Conservation (phyloP, 2,888 invertebrate species). For the Geotrupes spiniger region DNA sequence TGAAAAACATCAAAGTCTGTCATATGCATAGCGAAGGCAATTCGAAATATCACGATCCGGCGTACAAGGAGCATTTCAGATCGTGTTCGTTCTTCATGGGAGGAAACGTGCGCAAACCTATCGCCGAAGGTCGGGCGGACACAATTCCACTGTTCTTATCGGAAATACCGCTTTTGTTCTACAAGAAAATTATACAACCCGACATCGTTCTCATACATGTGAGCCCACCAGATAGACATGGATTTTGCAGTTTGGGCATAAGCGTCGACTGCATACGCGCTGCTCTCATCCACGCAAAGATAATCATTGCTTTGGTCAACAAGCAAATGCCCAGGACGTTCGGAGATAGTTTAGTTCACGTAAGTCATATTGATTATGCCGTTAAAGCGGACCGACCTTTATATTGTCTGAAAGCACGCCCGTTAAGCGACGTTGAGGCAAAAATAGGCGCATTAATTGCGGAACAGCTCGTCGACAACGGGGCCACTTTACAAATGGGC, state of each 20-base stretch:
- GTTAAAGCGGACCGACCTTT: conserved; percentile 51
- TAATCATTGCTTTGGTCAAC: conserved; percentile 58
- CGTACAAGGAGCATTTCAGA: conserved; percentile 57
- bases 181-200: conserved; percentile 54
- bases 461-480: conserved; percentile 59
- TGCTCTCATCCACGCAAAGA: conserved; percentile 57
- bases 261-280: conserved; percentile 61
- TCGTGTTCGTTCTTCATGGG: conserved; percentile 61
- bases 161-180: conserved; percentile 61
- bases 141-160: conserved; percentile 60
- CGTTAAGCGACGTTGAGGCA: conserved; percentile 51
- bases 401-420: conserved; percentile 47
- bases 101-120: conserved; percentile 55
- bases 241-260: conserved; percentile 62
- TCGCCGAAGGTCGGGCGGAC: conserved; percentile 59
- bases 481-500: conserved; percentile 64
- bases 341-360: conserved; percentile 60
- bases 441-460: conserved; percentile 61
- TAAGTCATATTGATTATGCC: conserved; percentile 60
- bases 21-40: conserved; percentile 62
- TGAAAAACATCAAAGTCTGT: conserved; percentile 55
- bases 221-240: conserved; percentile 60
- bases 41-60: conserved; percentile 54
- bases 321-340: conserved; percentile 60
- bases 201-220: conserved; percentile 55